Evolutionary conservation across 2,797 vertebrate species (phyloP).

Genomic region (Acanthis flammea): DNA sequence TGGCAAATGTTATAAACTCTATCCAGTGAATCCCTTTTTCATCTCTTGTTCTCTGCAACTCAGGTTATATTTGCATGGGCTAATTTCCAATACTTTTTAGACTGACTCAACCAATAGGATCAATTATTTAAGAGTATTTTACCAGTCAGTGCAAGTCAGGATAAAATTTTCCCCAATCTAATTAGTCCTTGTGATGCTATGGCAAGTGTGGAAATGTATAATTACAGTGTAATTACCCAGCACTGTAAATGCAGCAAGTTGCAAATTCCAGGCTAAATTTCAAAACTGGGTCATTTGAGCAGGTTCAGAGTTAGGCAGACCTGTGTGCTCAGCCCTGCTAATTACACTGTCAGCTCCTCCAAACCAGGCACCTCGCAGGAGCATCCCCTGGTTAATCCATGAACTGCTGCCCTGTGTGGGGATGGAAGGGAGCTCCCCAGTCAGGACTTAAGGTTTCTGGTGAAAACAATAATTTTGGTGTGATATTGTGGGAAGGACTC

Average conservation of each 20-base stretch:
- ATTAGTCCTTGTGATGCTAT: constrained; percentile 40
- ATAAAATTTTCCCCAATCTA: neutral
- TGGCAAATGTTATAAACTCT: neutral
- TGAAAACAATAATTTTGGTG: neutral
- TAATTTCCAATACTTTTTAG: neutral
- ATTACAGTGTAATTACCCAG: constrained; percentile 47
- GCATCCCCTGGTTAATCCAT: neutral
- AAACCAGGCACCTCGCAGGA: neutral
- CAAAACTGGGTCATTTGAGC: constrained; percentile 19
- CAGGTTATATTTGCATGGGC: neutral
- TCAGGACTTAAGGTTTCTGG: neutral
- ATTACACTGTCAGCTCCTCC: constrained; percentile 13
- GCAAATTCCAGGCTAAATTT: constrained; percentile 60
- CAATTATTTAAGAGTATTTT: constrained; percentile 1
- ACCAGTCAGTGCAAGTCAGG: constrained; percentile 19
- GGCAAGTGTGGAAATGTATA: constrained; percentile 50
- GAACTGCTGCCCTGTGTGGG: neutral
- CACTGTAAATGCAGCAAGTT: neutral
- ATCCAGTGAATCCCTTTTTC: neutral
- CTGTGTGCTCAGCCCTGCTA: constrained; percentile 12
- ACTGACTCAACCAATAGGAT: neutral
- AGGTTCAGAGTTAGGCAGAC: constrained; percentile 41
- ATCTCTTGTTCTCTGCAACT: neutral
- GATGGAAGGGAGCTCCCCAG: neutral
- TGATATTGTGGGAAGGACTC: neutral